Percentiles rank a stretch among this genome's conserved stretches.
phyloP scores from a whole-genome alignment of 2,888 invertebrate genomes.

The Buathra laborator region DNA sequence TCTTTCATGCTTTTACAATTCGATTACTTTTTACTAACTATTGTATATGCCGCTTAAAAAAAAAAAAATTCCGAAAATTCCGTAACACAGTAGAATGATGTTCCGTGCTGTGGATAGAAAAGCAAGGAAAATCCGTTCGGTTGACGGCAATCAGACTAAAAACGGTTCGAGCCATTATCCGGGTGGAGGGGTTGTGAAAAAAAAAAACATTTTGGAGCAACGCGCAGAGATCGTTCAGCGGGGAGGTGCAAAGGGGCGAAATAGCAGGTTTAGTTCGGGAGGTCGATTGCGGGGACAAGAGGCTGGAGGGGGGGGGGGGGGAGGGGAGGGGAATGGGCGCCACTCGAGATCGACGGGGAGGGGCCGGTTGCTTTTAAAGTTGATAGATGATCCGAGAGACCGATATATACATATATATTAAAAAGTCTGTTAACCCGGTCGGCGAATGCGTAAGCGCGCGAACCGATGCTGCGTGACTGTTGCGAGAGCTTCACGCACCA shows the following conservation, averaged over 20 bases:
- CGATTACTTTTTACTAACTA: no score
- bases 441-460: conserved; percentile 1
- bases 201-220: background rate
- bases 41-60: no score
- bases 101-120: background rate
- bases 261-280: conserved; percentile 13
- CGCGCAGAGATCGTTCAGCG: background rate
- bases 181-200: background rate
- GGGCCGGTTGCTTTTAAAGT: conserved; percentile 45
- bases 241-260: background rate
- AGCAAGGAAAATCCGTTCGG: background rate
- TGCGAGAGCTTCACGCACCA: background rate
- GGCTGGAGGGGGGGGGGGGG: conserved; percentile 1
- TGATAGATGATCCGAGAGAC: conserved; percentile 48
- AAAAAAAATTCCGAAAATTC: background rate
- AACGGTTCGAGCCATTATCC: conserved; percentile 10
- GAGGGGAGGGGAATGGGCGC: background rate
- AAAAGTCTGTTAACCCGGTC: conserved; percentile 19
- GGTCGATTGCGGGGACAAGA: conserved; percentile 42
- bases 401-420: conserved; percentile 4
- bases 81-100: background rate
- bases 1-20: no score
- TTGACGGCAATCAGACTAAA: conserved; percentile 1
- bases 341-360: conserved; percentile 17
- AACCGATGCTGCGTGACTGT: background rate